These are phyloP conservation scores for Spea hammondii DNA, from an alignment of 2,797 vertebrate species.

Conservation along the genomic window DNA sequence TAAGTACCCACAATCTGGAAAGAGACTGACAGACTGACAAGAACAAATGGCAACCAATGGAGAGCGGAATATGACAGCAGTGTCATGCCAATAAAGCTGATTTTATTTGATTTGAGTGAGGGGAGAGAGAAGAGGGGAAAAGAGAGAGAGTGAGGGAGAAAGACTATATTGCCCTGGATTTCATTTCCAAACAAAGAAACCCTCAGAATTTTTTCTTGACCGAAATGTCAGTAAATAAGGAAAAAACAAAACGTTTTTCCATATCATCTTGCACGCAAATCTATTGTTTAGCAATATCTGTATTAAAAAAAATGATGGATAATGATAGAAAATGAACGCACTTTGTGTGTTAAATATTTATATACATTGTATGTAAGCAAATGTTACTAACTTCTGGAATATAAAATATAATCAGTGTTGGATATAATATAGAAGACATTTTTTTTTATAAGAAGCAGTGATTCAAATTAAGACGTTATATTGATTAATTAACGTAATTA, in stretches of 20 bases:
- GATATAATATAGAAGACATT: neutral
- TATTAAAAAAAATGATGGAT: neutral
- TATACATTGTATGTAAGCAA: neutral
- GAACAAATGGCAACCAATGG: too few species aligned
- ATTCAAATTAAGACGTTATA: slow-evolving; percentile 1
- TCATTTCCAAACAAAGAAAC: too few species aligned
- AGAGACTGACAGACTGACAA: too few species aligned
- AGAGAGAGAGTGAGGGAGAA: too few species aligned
- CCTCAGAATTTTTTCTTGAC: too few species aligned
- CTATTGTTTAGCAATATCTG: neutral
- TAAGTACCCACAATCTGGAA: too few species aligned
- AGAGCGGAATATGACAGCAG: too few species aligned
- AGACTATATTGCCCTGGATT: too few species aligned
- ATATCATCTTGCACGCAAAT: neutral
- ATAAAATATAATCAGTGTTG: neutral
- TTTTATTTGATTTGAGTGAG: too few species aligned
- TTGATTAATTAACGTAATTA: slow-evolving; percentile 5
- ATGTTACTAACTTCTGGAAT: neutral
- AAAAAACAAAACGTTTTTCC: neutral
- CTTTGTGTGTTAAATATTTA: neutral
- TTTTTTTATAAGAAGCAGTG: neutral
- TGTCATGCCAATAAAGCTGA: too few species aligned
- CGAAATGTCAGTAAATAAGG: too few species aligned
- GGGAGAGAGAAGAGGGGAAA: too few species aligned
- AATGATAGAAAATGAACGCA: neutral